These are phyloP conservation scores for Ophion ellenae DNA, from an alignment of 2,888 invertebrate genomes.

Conservation along the genomic window DNA sequence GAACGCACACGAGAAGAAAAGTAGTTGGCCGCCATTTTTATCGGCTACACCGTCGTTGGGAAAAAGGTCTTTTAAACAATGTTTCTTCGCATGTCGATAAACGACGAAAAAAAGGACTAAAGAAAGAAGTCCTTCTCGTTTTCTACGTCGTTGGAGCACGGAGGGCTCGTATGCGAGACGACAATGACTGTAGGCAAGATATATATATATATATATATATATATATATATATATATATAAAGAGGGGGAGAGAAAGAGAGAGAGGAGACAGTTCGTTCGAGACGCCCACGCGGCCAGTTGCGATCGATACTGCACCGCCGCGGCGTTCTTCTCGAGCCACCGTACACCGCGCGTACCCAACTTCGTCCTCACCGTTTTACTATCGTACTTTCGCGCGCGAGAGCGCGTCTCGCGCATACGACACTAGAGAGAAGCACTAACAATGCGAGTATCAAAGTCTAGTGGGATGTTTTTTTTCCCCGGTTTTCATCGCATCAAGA, in stretches of 20 bases:
- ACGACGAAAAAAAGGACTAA: constrained; percentile 10
- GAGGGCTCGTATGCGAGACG: constrained; percentile 16
- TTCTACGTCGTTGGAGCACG: constrained; percentile 10
- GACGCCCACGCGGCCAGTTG: constrained; percentile 48
- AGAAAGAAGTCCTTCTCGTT: constrained; percentile 21
- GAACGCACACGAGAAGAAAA: no score
- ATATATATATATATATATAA: no score
- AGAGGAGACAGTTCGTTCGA: constrained; percentile 19
- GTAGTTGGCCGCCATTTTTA: no score
- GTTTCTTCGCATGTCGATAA: not conserved
- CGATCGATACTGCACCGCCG: constrained; percentile 56
- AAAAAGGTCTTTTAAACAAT: not conserved
- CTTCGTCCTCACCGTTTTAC: constrained; percentile 7
- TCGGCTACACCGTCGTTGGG: not conserved
- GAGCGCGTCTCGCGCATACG: no score
- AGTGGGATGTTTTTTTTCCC: no score
- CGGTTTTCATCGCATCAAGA: no score
- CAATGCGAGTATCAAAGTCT: no score
- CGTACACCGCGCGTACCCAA: not conserved
- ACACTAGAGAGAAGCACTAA: no score
- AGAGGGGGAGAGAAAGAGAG: no score
- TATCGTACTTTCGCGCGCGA: not conserved
- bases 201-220: no score
- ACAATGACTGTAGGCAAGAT: constrained; percentile 28
- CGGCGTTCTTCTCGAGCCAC: constrained; percentile 14